Evolutionary conservation across 2,888 invertebrate species (phyloP), one percentile per base, ranked within the genome.

Genomic region (Esperia sulphurella): DNA sequence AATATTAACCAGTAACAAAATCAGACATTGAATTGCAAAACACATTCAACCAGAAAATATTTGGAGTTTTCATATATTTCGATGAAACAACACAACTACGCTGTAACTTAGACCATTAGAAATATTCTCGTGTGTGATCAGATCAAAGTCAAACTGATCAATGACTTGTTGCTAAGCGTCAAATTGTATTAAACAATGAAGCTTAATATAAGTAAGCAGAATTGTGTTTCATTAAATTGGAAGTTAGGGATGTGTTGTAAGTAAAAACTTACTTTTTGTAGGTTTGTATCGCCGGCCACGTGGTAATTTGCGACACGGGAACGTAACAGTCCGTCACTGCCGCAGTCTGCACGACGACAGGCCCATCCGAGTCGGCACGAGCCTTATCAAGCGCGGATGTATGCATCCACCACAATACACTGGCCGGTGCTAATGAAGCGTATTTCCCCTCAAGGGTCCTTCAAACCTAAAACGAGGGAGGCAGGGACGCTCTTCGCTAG

Each of bases 311-410:
- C 42, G 44, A 10, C 31, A 57, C 62, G 65, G 70, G 63, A 54
- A 57, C 59, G 51, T 48, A 70, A 75, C 67, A 56, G 72, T 75
- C 81, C 79, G 73, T 57, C 69, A 74, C 81, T 81, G 81, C 71
- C 84, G 83, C 72, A 63, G 57, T 75, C 73, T 70, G 62, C 67
- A 74, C 79, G 79, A 79, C 85, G 84, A 88, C 87, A 81, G 87
- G 7, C 37, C 43, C 37, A n/a, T 8, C 14, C 43, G 8, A 33
- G 29, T 8, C 43, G 31, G 28, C 43, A n/a, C 14, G 7, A 28
- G 39, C 8, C 13, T 14, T 39, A 39, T 14, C 13, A 14, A n/a
- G 30, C 14, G 31, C 14, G 9, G 38, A 7, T 41, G n/a, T 40
- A 7, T 30, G 13, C 29, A 10, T 30, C 33, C 14, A 31, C 29